Conservation (phyloP, 2,888 invertebrate genomes). For the Anaspis maculata region DNA sequence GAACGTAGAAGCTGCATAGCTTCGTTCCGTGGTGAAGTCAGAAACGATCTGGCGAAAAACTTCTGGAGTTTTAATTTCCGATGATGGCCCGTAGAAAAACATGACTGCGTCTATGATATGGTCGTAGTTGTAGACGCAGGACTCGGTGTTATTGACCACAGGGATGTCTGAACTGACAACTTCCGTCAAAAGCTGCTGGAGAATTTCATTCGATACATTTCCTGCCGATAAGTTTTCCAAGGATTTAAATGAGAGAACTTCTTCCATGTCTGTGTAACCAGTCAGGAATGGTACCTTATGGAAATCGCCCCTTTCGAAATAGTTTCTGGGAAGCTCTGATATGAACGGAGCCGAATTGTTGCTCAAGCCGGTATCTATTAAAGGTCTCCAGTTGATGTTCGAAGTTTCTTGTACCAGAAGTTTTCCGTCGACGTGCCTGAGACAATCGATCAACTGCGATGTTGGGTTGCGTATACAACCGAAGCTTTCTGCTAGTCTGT, state of each 20-base stretch:
- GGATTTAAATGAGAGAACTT: slow-evolving; percentile 53
- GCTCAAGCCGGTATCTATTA: slow-evolving; percentile 62
- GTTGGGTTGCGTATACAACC: slow-evolving; percentile 63
- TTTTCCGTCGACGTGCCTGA: slow-evolving; percentile 54
- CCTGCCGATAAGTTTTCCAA: slow-evolving; percentile 52
- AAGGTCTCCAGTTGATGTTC: slow-evolving; percentile 60
- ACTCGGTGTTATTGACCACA: slow-evolving; percentile 45
- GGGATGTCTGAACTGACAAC: slow-evolving; percentile 54
- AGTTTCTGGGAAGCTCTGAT: slow-evolving; percentile 55
- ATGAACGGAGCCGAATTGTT: slow-evolving; percentile 59
- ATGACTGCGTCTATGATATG: slow-evolving; percentile 64
- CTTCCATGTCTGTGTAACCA: slow-evolving; percentile 73
- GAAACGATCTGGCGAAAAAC: slow-evolving; percentile 57
- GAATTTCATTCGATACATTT: slow-evolving; percentile 50
- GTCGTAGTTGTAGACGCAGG: slow-evolving; percentile 51
- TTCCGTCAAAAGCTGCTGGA: slow-evolving; percentile 50
- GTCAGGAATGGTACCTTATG: slow-evolving; percentile 63
- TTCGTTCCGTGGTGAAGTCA: slow-evolving; percentile 66
- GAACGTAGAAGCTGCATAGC: slow-evolving; percentile 62
- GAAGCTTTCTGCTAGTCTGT: slow-evolving; percentile 57
- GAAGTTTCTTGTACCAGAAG: slow-evolving; percentile 51
- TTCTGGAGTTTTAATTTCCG: slow-evolving; percentile 53
- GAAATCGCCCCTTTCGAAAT: slow-evolving; percentile 54
- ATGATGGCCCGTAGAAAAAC: slow-evolving; percentile 67
- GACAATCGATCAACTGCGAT: slow-evolving; percentile 57